Base-by-base conservation (phyloP, 1,140 invertebrate genomes). In the Ceratina japonica region DNA sequence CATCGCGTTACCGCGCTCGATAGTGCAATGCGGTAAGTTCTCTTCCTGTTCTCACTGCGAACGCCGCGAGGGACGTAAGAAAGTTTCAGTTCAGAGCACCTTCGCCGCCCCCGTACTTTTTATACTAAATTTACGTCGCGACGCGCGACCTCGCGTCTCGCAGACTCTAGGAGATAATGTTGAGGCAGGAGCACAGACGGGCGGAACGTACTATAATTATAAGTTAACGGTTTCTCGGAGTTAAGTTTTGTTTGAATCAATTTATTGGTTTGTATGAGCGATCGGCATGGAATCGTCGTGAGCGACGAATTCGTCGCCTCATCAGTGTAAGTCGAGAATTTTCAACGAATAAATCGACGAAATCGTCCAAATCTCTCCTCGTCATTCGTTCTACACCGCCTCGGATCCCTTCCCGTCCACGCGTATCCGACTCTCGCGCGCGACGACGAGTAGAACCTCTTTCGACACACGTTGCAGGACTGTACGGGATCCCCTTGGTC, bases 401-500 rank as follows among this genome's bases (percentile, higher is more conserved):
- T 56, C 5, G 16, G 22, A 37, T 2, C 2, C 0, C 10, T 24
- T 16, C 15, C 2, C 16, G 18, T 18, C 1, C 3, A n/a, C 27
- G 12, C 62, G 61, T 62, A 31, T 2, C 8, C 24, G 31, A 56
- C 22, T 44, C 2, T 24, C 18, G 3, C 4, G 12, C 15, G 15
- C 13, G 0, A 16, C 20, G 0, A 12, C 7, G 18, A 44, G 37
- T 4, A 22, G 8, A 3, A 52, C 27, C 18, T 20, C 37, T 2
- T 2, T n/a, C 16, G 16, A n/a, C 18, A 3, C 4, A n/a, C 27
- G 15, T 86, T 81, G 90, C 93, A 96, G 96, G 96, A 44, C 93
- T 95, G 76, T 94, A 95, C 70, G 96, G 95, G 0, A 93, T 96
- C 59, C 94, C 95, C 1, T 86, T 97, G 37, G 94, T 96, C 15